Base-by-base conservation (phyloP, 2,888 invertebrate species). In the Chaetoderma sp. region DNA sequence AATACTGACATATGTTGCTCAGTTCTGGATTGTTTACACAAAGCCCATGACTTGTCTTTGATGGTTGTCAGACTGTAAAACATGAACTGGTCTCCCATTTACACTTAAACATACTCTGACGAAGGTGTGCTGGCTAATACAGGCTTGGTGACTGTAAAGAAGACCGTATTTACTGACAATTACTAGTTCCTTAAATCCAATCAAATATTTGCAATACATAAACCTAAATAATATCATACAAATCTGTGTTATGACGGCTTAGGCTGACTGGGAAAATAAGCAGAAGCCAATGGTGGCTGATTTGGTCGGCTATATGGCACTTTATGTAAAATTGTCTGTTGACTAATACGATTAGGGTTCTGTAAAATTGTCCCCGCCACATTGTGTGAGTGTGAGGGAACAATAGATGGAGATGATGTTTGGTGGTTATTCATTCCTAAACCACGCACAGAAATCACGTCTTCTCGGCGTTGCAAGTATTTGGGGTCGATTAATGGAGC, bases 401-500 rank as follows among this genome's bases (percentile, higher is more conserved):
- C 68, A 6, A 69, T 49, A 8, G 76, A 74, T 1, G 77, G 80
- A 13, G 77, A 77, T 18, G 57, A 42, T 32, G 71, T 68, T 6
- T 69, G 63, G 18, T n/a, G n/a, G n/a, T n/a, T n/a, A 32, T 68
- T 65, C 21, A 72, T 67, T 4, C 13, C 28, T 10, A 77, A 61
- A 6, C 78, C 78, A 21, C 79, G 63, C 1, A 79, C 59, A 18
- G 78, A 73, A 65, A 81, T 80, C 67, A 78, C 79, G 64, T 79
- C 82, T 49, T 81, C 80, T 61, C 79, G 61, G 54, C 76, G 78
- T 64, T 79, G 78, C 1, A 84, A 68, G 57, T 81, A 83, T 65
- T 81, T 78, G 4, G 79, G 76, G 67, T 83, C 83, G n/a, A 52
- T 25, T 59, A 84, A 49, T 8, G 80, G 80, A n/a, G n/a, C n/a